phyloP scores from a whole-genome alignment of 1,140 invertebrate species.

The Potamilus streckersoni region DNA sequence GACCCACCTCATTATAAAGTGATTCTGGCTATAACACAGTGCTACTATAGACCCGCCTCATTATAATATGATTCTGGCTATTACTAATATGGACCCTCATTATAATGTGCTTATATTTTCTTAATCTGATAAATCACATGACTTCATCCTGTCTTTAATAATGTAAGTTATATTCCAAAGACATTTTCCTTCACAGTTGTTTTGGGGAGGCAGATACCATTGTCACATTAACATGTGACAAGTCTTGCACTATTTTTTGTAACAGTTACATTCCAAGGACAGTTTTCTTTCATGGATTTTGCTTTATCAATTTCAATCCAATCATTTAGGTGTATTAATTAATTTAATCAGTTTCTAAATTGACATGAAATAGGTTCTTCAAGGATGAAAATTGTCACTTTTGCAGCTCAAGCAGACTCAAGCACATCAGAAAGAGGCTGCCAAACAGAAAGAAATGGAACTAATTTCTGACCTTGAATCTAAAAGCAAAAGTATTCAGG shows the following conservation, averaged over 20 bases:
- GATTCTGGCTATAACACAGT: too few species aligned
- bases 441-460: constrained; percentile 33
- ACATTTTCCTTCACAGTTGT: neutral
- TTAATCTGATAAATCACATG: too few species aligned
- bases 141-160: neutral
- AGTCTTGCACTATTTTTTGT: neutral
- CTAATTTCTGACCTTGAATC: constrained; percentile 41
- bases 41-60: too few species aligned
- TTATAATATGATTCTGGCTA: too few species aligned
- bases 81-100: too few species aligned
- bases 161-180: neutral
- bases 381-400: neutral
- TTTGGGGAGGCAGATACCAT: neutral
- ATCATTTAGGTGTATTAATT: neutral
- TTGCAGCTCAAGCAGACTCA: constrained; percentile 33
- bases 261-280: neutral
- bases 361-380: neutral
- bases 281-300: neutral
- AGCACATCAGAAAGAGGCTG: constrained; percentile 24
- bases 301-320: too few species aligned
- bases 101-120: too few species aligned
- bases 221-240: neutral
- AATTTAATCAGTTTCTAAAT: neutral
- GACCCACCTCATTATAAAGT: too few species aligned
- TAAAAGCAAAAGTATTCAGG: constrained; percentile 34